Base-by-base conservation (phyloP, 2,113 vertebrate species). In the Australoheros scitulus region DNA sequence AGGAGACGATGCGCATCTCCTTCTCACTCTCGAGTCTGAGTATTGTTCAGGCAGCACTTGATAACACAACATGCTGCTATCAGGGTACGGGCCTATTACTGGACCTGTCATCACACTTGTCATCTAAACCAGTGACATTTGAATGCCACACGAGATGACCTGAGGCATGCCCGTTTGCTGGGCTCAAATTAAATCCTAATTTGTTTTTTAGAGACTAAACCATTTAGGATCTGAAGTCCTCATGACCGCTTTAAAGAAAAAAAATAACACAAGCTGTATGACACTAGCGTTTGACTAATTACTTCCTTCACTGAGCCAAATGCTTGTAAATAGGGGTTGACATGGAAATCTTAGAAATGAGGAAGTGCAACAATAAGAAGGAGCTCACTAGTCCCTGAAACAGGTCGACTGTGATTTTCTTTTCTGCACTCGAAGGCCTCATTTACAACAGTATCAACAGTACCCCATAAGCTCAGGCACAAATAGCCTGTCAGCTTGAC, bases 1-100 rank as follows among this genome's bases (percentile, higher is more conserved):
- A 91, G 88, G 90, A 91, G 84, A 86, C 89, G 90, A 92, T 81
- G 63, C 17, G 17, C 36, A 89, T 88, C 87, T 90, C 82, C 70
- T 84, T 47, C 64, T 76, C 61, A 63, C 76, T 77, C 70, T 29
- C 14, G 1, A 41, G 60, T 81, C 61, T 87, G 38, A 58, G 36
- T 63, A 38, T 77, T 20, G 2, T 55, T 84, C 57, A 85, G 61
- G n/a, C 60, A 61, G 43, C 57, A 52, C 65, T 90, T 76, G 58
- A 8, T 34, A 87, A 58, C 85, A 84, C 81, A 80, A 60, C 74
- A 78, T 38, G 22, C 60, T 50, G 32, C 77, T 81, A 76, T 81
- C 77, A 68, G 50, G 77, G 59, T 11, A 11, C 7, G 0, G n/a
- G 58, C 68, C 34, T 55, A 57, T 83, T 72, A 74, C 52, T 4